phyloP scores from a whole-genome alignment of 2,888 invertebrate genomes.

The Chaitophorus viminalis region DNA sequence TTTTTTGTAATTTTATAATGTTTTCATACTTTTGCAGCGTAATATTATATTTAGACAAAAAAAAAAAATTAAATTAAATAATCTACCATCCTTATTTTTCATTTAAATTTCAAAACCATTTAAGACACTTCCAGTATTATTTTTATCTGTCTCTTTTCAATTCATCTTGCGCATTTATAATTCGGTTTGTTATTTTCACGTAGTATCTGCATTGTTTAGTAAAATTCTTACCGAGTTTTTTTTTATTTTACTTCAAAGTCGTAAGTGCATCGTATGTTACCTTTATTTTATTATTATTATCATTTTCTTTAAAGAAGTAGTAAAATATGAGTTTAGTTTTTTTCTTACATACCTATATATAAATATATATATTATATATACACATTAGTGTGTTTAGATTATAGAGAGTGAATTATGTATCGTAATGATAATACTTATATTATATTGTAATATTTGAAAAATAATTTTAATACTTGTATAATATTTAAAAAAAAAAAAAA shows the following conservation, averaged over 20 bases:
- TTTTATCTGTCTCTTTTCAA: not conserved
- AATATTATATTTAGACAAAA: not conserved
- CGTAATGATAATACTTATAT: slow-evolving; percentile 12
- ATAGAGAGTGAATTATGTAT: slow-evolving; percentile 40
- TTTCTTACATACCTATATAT: not conserved
- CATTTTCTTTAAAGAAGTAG: slow-evolving; percentile 2
- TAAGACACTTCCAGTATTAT: not conserved
- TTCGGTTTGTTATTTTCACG: not conserved
- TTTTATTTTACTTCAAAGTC: slow-evolving; percentile 9
- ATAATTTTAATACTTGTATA: slow-evolving; percentile 31
- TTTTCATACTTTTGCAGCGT: slow-evolving; percentile 6
- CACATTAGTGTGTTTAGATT: slow-evolving; percentile 42
- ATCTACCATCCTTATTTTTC: not conserved
- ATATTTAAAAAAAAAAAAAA: slow-evolving; percentile 11
- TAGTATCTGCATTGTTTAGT: not conserved
- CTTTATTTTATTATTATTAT: not conserved
- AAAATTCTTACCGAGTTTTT: not conserved
- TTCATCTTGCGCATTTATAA: not conserved
- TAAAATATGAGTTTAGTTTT: slow-evolving; percentile 36
- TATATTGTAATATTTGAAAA: not conserved
- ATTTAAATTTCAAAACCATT: not conserved
- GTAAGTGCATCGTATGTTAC: not conserved
- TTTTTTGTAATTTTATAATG: slow-evolving; percentile 6
- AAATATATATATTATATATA: not conserved
- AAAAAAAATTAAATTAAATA: not conserved